Conservation (phyloP, 2,113 vertebrate species). For the Pogona vitticeps region DNA sequence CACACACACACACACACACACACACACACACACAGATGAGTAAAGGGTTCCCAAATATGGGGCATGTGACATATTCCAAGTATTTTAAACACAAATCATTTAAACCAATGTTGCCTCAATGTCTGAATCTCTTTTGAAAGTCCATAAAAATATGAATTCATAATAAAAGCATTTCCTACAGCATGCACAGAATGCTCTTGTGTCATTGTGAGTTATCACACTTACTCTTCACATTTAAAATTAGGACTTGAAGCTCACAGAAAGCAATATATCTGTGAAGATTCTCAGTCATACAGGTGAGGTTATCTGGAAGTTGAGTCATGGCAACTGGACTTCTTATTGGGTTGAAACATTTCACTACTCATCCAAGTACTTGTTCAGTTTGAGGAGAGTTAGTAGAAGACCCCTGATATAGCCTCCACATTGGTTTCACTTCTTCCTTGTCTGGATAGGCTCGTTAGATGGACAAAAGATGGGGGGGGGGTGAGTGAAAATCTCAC, state of each 20-base stretch:
- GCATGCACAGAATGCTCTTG: neutral
- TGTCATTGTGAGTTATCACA: neutral
- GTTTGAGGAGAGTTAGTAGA: too few species aligned
- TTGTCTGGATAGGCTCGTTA: too few species aligned
- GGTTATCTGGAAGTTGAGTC: too few species aligned
- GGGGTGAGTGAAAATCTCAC: too few species aligned
- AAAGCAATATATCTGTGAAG: too few species aligned
- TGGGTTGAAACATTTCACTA: too few species aligned
- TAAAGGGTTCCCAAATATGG: neutral
- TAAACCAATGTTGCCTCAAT: neutral
- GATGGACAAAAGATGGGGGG: too few species aligned
- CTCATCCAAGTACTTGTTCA: too few species aligned
- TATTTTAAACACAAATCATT: neutral
- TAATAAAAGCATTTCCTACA: neutral
- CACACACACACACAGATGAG: neutral
- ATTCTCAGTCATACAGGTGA: too few species aligned
- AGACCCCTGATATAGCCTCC: too few species aligned
- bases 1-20: neutral
- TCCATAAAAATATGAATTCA: neutral
- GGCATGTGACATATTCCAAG: neutral
- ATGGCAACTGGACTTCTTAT: too few species aligned
- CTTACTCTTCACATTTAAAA: neutral
- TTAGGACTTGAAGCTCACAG: neutral
- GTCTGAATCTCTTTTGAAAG: constrained; percentile 2
- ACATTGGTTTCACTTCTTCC: too few species aligned